Percentiles rank a stretch among this genome's conserved stretches.
phyloP scores from a whole-genome alignment of 2,888 invertebrate genomes.

The Eupithecia pulchellata region DNA sequence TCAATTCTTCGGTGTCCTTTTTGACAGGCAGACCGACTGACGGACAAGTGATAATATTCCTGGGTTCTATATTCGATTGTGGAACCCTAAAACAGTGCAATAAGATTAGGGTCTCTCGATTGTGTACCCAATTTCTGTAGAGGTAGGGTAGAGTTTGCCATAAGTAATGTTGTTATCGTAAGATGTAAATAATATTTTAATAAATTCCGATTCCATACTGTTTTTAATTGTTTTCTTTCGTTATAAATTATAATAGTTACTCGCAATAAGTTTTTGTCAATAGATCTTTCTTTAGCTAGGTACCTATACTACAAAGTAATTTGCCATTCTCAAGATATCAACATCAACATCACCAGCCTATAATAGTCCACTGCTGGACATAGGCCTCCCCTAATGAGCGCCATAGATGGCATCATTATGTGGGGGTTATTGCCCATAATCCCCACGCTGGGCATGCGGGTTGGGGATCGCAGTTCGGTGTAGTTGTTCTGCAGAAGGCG shows the following conservation, averaged over 20 bases:
- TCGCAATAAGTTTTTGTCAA: neutral
- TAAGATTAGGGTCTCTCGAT: constrained; percentile 22
- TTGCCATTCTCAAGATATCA: neutral
- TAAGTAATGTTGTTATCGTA: constrained; percentile 35
- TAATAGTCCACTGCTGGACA: no score
- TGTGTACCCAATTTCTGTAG: constrained; percentile 17
- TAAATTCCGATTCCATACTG: constrained; percentile 48
- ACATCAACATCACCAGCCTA: no score
- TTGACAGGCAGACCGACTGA: constrained; percentile 6
- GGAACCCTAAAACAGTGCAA: constrained; percentile 21
- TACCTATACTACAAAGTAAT: neutral
- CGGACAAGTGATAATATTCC: neutral
- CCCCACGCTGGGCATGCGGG: no score
- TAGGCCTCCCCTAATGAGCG: no score
- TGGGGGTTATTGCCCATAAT: no score
- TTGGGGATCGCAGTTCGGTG: no score
- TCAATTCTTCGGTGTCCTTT: neutral
- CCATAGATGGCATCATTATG: no score
- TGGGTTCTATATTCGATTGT: neutral
- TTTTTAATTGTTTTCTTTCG: constrained; percentile 39
- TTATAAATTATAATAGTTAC: neutral
- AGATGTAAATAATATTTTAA: constrained; percentile 44
- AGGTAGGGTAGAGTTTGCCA: constrained; percentile 42
- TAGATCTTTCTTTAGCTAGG: no score
- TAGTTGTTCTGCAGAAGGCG: no score